A percentile compares a stretch with the other conserved stretches of the same genome.
Conservation (phyloP, 2,113 vertebrate species). For the Bathybates hornii region DNA sequence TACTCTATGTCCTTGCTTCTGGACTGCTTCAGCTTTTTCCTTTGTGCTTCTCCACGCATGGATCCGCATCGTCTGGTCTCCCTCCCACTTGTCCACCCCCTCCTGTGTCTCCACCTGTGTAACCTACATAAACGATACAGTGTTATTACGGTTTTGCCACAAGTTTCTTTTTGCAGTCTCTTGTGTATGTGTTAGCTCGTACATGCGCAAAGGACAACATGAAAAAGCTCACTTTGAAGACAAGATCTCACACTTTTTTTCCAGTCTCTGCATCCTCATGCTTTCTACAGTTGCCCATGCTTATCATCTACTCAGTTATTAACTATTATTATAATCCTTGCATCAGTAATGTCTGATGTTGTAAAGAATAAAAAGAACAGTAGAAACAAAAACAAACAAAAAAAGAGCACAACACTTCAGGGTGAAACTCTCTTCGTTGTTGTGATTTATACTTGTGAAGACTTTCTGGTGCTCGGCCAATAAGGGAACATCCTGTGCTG, state of each 20-base stretch:
- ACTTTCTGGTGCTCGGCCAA: slow-evolving; percentile 25
- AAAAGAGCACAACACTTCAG: not conserved
- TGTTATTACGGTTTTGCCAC: slow-evolving; percentile 2
- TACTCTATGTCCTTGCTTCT: not conserved
- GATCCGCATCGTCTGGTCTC: slow-evolving; percentile 27
- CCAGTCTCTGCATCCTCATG: not conserved
- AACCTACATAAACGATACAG: slow-evolving; percentile 32
- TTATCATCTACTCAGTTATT: not conserved
- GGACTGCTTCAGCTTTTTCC: not conserved
- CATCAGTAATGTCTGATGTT: not conserved
- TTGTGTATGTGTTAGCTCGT: not conserved
- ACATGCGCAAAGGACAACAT: not conserved
- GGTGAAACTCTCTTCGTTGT: slow-evolving; percentile 2
- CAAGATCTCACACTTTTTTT: not conserved
- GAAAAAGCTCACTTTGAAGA: not conserved
- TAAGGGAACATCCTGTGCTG: slow-evolving; percentile 11
- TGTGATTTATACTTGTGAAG: slow-evolving; percentile 23
- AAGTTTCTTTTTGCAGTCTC: not conserved
- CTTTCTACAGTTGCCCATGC: not conserved
- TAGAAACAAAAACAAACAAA: not conserved
- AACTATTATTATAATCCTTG: not conserved
- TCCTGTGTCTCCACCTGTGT: slow-evolving; percentile 50
- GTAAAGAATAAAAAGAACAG: not conserved
- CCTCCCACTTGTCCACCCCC: slow-evolving; percentile 38
- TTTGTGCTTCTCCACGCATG: slow-evolving; percentile 10